phyloP scores from a whole-genome alignment of 2,113 vertebrate species.

The Holacanthus passer region DNA sequence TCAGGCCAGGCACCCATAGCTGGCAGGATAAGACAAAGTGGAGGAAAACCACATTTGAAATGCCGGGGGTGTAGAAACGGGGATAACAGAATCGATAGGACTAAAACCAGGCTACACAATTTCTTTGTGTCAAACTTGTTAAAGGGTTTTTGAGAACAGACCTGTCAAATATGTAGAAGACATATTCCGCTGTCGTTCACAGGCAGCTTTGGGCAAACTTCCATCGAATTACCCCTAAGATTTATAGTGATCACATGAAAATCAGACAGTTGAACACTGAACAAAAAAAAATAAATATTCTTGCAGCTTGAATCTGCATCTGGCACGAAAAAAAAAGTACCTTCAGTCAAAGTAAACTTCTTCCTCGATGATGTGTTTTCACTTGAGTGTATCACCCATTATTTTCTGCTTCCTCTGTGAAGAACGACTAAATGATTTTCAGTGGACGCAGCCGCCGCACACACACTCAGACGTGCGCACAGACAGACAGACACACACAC shows the following conservation, averaged over 20 bases:
- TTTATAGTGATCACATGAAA: conserved; percentile 8
- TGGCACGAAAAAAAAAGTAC: conserved; percentile 28
- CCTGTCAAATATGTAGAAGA: conserved; percentile 35
- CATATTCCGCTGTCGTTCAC: conserved; percentile 1
- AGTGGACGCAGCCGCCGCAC: conserved; percentile 19
- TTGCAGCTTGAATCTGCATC: conserved; percentile 9
- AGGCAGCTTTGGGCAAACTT: background rate
- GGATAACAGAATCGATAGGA: conserved; percentile 62
- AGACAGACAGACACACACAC: conserved; percentile 42
- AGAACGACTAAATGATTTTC: conserved; percentile 66
- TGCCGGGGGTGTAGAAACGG: conserved; percentile 58
- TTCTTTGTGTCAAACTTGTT: conserved; percentile 55
- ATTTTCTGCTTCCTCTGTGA: conserved; percentile 61
- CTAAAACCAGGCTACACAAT: conserved; percentile 44
- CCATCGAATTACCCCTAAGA: background rate
- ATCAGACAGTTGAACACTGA: background rate
- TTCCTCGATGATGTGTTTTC: conserved; percentile 44
- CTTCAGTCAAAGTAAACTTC: conserved; percentile 45
- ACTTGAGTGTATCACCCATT: conserved; percentile 47
- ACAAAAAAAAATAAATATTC: conserved; percentile 11
- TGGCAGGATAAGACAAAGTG: conserved; percentile 60
- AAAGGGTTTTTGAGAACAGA: conserved; percentile 49
- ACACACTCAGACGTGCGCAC: conserved; percentile 45
- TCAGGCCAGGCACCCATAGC: conserved; percentile 39
- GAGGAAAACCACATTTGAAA: conserved; percentile 66